Evolutionary conservation across 2,888 invertebrate species (phyloP).

Genomic region (Allophyes oxyacanthae): DNA sequence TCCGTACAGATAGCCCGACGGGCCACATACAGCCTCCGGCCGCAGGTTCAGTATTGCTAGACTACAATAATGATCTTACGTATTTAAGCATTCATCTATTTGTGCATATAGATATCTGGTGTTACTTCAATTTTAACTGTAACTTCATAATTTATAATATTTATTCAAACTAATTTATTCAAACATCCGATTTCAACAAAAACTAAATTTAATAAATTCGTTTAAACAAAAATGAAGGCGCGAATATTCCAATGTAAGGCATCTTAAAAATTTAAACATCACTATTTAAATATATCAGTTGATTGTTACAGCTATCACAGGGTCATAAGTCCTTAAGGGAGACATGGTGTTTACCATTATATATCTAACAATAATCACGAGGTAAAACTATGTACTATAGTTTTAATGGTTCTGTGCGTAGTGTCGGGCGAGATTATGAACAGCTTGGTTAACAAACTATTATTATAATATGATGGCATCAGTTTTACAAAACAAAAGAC

Average conservation of each 20-base stretch:
- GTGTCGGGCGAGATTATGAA: constrained; percentile 14
- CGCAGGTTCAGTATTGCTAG: constrained; percentile 21
- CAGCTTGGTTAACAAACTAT: constrained; percentile 12
- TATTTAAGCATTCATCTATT: constrained; percentile 15
- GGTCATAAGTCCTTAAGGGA: constrained; percentile 41
- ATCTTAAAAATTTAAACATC: constrained; percentile 30
- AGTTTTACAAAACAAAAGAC: background rate
- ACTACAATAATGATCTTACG: background rate
- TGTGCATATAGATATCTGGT: constrained; percentile 17
- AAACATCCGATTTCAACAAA: constrained; percentile 4
- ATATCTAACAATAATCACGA: constrained; percentile 49
- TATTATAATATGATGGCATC: constrained; percentile 4
- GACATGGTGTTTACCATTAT: constrained; percentile 33
- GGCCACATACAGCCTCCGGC: background rate
- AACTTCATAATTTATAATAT: constrained; percentile 13
- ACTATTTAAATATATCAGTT: constrained; percentile 38
- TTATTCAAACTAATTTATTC: constrained; percentile 5
- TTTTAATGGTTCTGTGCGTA: constrained; percentile 40
- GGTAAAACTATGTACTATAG: constrained; percentile 47
- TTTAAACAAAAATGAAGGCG: constrained; percentile 15
- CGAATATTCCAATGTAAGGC: constrained; percentile 40
- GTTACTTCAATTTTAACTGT: background rate
- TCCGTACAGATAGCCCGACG: background rate
- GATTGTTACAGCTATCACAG: constrained; percentile 53
- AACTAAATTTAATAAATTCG: constrained; percentile 3